Conservation (phyloP, 2,888 invertebrate genomes). For the Diarsia rubi region DNA sequence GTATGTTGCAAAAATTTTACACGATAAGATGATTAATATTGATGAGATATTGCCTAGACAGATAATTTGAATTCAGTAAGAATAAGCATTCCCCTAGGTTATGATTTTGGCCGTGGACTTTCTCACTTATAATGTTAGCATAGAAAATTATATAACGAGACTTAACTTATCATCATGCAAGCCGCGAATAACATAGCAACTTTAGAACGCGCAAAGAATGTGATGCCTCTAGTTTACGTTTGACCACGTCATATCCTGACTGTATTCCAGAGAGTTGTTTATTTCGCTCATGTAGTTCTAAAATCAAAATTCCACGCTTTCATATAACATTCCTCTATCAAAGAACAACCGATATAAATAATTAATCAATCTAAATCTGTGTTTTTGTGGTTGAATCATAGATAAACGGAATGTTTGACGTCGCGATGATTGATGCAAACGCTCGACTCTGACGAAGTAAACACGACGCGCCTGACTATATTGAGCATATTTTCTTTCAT, state of each 20-base stretch:
- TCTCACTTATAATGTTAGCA: background rate
- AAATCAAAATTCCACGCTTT: background rate
- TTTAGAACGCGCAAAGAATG: background rate
- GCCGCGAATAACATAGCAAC: background rate
- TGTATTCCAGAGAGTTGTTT: background rate
- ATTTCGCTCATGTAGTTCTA: background rate
- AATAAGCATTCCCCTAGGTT: background rate
- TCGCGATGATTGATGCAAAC: conserved; percentile 35
- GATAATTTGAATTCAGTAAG: background rate
- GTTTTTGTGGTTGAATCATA: conserved; percentile 13
- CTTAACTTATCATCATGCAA: background rate
- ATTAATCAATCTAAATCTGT: conserved; percentile 35
- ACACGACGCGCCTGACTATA: background rate
- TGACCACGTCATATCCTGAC: background rate
- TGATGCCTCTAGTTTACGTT: background rate
- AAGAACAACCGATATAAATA: conserved; percentile 25
- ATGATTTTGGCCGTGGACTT: background rate
- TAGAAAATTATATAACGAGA: background rate
- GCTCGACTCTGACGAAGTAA: conserved; percentile 24
- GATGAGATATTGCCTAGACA: background rate
- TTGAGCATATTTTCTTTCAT: conserved; percentile 19
- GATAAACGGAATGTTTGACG: conserved; percentile 39
- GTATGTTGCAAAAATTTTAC: background rate
- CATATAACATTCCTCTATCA: background rate
- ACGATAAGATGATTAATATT: background rate